Conservation (phyloP, 2,888 invertebrate species). For the Antheraea yamamai region DNA sequence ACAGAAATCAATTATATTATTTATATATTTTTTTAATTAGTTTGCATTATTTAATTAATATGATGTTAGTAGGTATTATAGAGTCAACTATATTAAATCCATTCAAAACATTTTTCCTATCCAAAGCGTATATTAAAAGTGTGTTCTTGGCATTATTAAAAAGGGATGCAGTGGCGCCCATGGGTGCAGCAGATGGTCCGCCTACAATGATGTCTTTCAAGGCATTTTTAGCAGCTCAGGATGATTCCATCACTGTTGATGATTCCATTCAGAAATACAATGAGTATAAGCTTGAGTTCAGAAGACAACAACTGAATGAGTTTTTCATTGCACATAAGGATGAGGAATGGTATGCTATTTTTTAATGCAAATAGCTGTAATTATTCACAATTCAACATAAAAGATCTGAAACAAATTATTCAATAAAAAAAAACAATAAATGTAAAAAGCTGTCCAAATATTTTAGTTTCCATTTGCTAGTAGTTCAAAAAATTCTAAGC, state of each 20-base stretch:
- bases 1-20: no score
- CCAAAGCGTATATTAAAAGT: not conserved
- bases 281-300: slow-evolving; percentile 98
- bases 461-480: slow-evolving; percentile 55
- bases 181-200: slow-evolving; percentile 86
- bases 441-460: not conserved
- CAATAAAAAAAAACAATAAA: not conserved
- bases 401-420: not conserved
- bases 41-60: no score
- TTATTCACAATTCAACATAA: not conserved
- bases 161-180: slow-evolving; percentile 79
- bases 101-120: not conserved
- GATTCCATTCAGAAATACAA: slow-evolving; percentile 98
- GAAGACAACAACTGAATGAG: slow-evolving; percentile 97
- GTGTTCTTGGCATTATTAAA: not conserved
- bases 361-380: not conserved
- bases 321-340: slow-evolving; percentile 99
- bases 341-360: slow-evolving; percentile 96
- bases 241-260: slow-evolving; percentile 98
- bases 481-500: slow-evolving; percentile 74
- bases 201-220: slow-evolving; percentile 98
- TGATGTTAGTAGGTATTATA: no score
- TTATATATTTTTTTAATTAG: no score
- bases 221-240: slow-evolving; percentile 96
- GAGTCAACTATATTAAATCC: no score